A percentile compares a stretch with the other conserved stretches of the same genome.
Conservation (phyloP, 2,888 invertebrate genomes). For the Aradus depressus region DNA sequence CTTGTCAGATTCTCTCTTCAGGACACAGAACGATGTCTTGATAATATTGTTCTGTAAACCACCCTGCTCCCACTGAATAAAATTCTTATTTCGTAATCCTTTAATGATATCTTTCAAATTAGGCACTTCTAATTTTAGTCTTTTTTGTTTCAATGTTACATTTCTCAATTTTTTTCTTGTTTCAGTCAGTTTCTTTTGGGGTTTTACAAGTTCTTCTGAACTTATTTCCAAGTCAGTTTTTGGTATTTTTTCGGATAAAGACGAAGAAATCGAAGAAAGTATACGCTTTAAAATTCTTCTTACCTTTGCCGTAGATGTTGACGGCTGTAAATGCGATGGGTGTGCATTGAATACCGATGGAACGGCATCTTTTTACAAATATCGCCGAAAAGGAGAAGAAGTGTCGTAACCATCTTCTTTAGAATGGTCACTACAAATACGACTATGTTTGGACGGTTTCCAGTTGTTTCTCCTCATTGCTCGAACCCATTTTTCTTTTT, state of each 20-base stretch:
- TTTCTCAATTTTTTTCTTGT: slow-evolving; percentile 3
- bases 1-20: not conserved
- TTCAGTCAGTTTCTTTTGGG: slow-evolving; percentile 1
- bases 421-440: slow-evolving; percentile 20
- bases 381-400: slow-evolving; percentile 11
- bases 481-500: slow-evolving; percentile 14
- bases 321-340: slow-evolving; percentile 6
- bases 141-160: slow-evolving; percentile 2
- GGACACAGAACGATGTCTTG: slow-evolving; percentile 7
- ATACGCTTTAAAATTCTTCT: no score
- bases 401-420: slow-evolving; percentile 16
- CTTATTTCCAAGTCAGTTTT: slow-evolving; percentile 6
- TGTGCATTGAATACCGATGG: not conserved
- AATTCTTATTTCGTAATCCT: slow-evolving; percentile 1
- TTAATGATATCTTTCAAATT: slow-evolving; percentile 12
- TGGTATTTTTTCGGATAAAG: not conserved
- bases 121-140: slow-evolving; percentile 7
- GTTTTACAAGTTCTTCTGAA: not conserved
- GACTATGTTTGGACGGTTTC: slow-evolving; percentile 19
- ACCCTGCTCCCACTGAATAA: slow-evolving; percentile 1
- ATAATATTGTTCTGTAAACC: not conserved
- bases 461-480: slow-evolving; percentile 17
- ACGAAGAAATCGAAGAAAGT: no score
- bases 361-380: slow-evolving; percentile 8
- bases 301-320: no score